A percentile compares a stretch with the other conserved stretches of the same genome.
Conservation (phyloP, 2,113 vertebrate genomes). For the Mastomys natalensis region DNA sequence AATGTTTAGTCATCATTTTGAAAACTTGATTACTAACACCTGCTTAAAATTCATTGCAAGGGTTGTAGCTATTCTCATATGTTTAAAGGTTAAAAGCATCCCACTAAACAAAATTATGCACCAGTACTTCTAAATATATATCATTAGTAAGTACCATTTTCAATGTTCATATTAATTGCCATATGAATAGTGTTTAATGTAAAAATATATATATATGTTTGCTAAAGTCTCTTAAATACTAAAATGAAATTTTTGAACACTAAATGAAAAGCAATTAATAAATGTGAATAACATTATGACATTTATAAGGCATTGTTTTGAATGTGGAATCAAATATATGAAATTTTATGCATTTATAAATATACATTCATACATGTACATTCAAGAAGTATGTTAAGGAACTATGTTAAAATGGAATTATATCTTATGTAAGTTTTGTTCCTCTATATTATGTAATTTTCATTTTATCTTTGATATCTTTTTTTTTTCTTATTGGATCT, state of each 20-base stretch:
- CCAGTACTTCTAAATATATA: neutral
- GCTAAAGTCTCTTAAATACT: neutral
- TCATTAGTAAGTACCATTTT: neutral
- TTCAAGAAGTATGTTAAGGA: neutral
- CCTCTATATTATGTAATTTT: neutral
- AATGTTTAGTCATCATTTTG: neutral
- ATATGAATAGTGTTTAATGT: neutral
- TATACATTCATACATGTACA: neutral
- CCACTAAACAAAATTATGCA: neutral
- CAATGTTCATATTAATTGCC: conserved; percentile 14
- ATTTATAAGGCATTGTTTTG: conserved; percentile 30
- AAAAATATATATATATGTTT: neutral
- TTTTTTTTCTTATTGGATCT: neutral
- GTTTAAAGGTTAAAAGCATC: neutral
- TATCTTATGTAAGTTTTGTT: neutral
- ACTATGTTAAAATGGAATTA: conserved; percentile 28
- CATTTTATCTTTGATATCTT: neutral
- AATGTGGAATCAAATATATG: neutral
- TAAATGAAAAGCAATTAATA: conserved; percentile 7
- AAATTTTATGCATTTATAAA: conserved; percentile 17
- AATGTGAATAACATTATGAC: neutral
- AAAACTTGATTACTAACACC: conserved; percentile 2
- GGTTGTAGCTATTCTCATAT: neutral
- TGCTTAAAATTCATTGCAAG: conserved; percentile 13
- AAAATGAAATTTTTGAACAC: conserved; percentile 7